Percentiles rank a stretch among this genome's conserved stretches.
phyloP scores from a whole-genome alignment of 2,113 vertebrate species.

The Microtus pennsylvanicus region DNA sequence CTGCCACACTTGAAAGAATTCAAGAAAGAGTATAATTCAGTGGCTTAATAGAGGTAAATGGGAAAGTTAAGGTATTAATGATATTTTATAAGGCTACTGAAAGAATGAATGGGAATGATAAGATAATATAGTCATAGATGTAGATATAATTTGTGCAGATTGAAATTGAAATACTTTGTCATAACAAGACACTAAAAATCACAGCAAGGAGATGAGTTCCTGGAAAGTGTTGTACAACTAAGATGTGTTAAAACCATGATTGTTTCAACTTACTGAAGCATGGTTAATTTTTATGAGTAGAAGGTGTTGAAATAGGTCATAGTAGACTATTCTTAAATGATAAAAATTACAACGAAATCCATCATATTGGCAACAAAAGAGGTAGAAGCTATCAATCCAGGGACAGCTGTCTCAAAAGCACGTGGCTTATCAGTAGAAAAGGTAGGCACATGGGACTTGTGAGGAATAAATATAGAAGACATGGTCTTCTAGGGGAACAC shows the following conservation, averaged over 20 bases:
- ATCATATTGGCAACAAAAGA: background rate
- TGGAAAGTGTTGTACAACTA: background rate
- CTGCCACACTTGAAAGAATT: background rate
- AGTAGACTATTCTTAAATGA: background rate
- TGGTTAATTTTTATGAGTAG: background rate
- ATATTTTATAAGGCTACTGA: background rate
- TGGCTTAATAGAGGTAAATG: background rate
- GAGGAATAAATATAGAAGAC: background rate
- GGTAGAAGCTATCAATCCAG: background rate
- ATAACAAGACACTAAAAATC: background rate
- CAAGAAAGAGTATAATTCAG: background rate
- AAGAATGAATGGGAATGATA: background rate
- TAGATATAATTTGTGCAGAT: background rate
- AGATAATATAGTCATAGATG: background rate
- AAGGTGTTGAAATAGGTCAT: background rate
- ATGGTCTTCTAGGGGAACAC: background rate
- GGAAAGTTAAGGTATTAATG: background rate
- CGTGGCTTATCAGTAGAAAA: background rate
- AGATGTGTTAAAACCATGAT: background rate
- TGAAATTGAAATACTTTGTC: background rate
- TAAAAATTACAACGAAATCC: background rate
- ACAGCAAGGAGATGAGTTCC: background rate
- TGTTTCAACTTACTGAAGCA: background rate
- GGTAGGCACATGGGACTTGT: background rate
- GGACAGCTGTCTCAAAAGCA: background rate